A percentile compares a stretch with the other conserved stretches of the same genome.
Evolutionary conservation across 1,140 invertebrate genomes (phyloP).

Genomic region (Brachionus angularis): DNA sequence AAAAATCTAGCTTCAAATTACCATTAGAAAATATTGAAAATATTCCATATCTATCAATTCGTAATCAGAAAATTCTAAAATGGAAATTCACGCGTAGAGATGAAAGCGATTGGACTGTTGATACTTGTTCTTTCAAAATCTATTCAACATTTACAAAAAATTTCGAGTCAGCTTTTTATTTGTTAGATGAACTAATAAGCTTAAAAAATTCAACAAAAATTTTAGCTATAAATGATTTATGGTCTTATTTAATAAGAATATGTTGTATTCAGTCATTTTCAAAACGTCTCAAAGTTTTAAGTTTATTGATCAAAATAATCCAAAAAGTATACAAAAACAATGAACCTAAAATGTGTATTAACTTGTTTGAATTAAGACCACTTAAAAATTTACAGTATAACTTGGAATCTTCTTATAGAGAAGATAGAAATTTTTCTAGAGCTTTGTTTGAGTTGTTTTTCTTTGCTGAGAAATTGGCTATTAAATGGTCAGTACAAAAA

Average conservation of each 20-base stretch:
- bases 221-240: constrained; percentile 10
- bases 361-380: constrained; percentile 2
- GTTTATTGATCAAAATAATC: constrained; percentile 24
- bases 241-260: neutral
- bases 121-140: constrained; percentile 23
- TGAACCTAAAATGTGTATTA: neutral
- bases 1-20: constrained; percentile 3
- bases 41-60: constrained; percentile 14
- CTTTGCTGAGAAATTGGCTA: constrained; percentile 26
- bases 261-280: constrained; percentile 20
- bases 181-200: constrained; percentile 21
- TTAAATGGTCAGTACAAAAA: constrained; percentile 20
- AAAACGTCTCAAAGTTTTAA: constrained; percentile 26
- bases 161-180: constrained; percentile 8
- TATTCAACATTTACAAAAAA: neutral
- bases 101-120: neutral
- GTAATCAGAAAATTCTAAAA: constrained; percentile 23
- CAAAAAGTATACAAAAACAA: constrained; percentile 12
- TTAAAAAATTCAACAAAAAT: neutral
- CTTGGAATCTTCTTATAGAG: neutral
- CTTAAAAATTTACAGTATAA: constrained; percentile 30
- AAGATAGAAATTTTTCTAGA: constrained; percentile 3
- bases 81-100: constrained; percentile 31
- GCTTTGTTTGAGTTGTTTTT: constrained; percentile 41
- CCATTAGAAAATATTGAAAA: neutral